Conservation (phyloP, 2,888 invertebrate species). For the Temnothorax rugatulus region DNA sequence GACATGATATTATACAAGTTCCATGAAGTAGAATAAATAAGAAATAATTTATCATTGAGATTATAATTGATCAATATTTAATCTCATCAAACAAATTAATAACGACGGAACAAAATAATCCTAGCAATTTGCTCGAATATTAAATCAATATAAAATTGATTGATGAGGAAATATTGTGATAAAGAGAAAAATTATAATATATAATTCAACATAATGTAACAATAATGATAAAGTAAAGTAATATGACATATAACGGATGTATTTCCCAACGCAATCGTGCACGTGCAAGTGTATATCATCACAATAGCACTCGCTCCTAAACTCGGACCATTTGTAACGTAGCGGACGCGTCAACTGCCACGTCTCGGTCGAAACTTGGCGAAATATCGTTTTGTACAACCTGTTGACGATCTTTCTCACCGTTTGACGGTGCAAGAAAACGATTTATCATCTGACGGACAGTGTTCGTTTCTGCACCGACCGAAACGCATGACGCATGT, state of each 20-base stretch:
- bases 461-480: neutral
- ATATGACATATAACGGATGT: neutral
- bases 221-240: slow-evolving; percentile 6
- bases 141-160: neutral
- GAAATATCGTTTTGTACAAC: slow-evolving; percentile 34
- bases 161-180: neutral
- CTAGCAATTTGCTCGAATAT: neutral
- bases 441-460: slow-evolving; percentile 24
- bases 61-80: neutral
- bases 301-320: neutral
- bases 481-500: slow-evolving; percentile 3
- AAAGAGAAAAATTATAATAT: neutral
- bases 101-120: neutral
- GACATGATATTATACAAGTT: neutral
- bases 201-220: neutral
- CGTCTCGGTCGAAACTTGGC: slow-evolving; percentile 31
- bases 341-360: slow-evolving; percentile 9
- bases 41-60: neutral
- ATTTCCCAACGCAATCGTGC: slow-evolving; percentile 1
- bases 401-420: slow-evolving; percentile 36
- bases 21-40: neutral
- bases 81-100: neutral
- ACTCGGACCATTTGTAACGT: slow-evolving; percentile 33
- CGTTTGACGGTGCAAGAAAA: slow-evolving; percentile 3
- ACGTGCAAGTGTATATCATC: neutral